These are phyloP conservation scores for Burhinus oedicnemus DNA, from an alignment of 2,113 vertebrate genomes.

Conservation along the genomic window DNA sequence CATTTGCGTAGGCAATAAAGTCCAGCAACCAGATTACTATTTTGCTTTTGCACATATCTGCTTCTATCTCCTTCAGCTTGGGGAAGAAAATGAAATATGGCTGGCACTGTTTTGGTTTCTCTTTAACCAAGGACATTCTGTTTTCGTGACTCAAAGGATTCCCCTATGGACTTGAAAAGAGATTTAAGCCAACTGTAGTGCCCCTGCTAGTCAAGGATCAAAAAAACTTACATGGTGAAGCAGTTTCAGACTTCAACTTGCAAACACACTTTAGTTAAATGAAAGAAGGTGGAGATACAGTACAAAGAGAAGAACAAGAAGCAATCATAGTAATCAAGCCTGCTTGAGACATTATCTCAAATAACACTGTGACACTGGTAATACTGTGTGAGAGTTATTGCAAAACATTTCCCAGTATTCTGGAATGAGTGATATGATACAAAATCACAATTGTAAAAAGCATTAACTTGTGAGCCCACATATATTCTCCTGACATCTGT, in stretches of 20 bases:
- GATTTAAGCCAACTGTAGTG: not conserved
- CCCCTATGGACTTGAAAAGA: not conserved
- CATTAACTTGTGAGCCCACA: not conserved
- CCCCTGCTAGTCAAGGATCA: not conserved
- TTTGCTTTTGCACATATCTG: not conserved
- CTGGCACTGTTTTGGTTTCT: not conserved
- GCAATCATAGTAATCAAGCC: not conserved
- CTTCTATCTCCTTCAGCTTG: not conserved
- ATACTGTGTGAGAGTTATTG: not conserved
- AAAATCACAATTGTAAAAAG: not conserved
- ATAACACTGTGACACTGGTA: not conserved
- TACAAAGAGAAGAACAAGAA: not conserved
- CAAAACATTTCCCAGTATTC: not conserved
- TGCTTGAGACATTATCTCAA: not conserved
- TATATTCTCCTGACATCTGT: not conserved
- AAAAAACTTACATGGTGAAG: not conserved
- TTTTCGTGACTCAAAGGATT: not conserved
- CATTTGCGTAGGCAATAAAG: not conserved
- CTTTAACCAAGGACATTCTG: not conserved
- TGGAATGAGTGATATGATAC: not conserved
- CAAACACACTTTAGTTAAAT: not conserved
- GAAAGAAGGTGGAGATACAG: not conserved
- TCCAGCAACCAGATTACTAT: not conserved
- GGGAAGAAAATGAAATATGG: not conserved
- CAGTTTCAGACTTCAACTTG: not conserved